Conservation (phyloP, 2,797 vertebrate species). For the Myotis pilosus region DNA sequence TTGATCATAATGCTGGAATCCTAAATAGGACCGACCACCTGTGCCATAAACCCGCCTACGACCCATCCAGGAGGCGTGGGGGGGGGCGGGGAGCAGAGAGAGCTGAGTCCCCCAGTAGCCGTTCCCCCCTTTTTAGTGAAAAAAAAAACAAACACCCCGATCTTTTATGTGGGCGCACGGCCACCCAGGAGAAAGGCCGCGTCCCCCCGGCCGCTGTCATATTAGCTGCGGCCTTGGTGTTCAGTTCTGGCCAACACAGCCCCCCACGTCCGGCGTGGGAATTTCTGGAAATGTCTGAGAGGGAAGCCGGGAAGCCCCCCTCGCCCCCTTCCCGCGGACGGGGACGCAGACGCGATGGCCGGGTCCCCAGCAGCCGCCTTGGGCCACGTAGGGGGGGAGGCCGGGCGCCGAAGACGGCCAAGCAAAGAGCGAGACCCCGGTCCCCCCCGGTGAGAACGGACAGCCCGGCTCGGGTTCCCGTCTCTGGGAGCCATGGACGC, state of each 20-base stretch:
- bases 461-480: too few species aligned
- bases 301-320: background rate
- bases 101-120: background rate
- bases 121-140: background rate
- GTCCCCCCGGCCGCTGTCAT: background rate
- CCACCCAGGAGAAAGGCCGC: background rate
- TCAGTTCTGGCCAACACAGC: background rate
- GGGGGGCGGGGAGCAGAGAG: background rate
- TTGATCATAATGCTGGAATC: background rate
- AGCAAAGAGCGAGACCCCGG: too few species aligned
- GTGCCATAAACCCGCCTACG: background rate
- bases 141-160: background rate
- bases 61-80: background rate
- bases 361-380: background rate
- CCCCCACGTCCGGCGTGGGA: background rate
- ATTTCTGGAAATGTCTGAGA: background rate
- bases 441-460: too few species aligned
- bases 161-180: background rate
- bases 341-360: background rate
- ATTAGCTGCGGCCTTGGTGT: background rate
- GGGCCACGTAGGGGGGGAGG: background rate
- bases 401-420: background rate
- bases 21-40: accelerated
- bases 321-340: background rate
- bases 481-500: too few species aligned